Conservation (phyloP, 1,140 invertebrate genomes). For the Platorchestia sp. region DNA sequence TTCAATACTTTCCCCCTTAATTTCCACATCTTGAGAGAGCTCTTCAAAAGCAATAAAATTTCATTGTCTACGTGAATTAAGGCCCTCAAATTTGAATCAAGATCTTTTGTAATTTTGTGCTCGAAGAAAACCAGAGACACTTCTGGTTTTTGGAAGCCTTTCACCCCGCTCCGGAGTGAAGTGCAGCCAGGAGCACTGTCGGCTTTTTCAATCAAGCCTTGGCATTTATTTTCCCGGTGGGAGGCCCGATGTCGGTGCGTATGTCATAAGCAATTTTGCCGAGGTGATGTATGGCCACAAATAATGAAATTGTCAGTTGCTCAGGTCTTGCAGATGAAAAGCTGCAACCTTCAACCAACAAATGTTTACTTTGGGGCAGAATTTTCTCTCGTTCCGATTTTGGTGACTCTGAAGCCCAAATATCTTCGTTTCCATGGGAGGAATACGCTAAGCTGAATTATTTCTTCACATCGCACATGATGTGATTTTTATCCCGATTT, state of each 20-base stretch:
- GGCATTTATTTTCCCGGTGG: conserved; percentile 42
- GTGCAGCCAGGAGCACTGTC: neutral
- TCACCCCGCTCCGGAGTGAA: neutral
- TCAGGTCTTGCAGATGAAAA: conserved; percentile 43
- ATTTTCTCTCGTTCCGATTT: neutral
- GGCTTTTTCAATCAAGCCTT: conserved; percentile 51
- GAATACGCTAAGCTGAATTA: neutral
- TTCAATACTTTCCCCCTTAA: neutral
- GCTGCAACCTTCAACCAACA: conserved; percentile 20
- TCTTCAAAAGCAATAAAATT: neutral
- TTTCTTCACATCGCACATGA: neutral
- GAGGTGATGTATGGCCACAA: conserved; percentile 42
- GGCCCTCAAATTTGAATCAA: neutral
- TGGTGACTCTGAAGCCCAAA: neutral
- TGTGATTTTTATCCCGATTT: neutral
- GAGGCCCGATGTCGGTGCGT: conserved; percentile 44
- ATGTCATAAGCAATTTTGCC: conserved; percentile 51
- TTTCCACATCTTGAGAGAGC: neutral
- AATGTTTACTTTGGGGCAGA: neutral
- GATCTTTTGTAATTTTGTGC: neutral
- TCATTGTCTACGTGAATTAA: neutral
- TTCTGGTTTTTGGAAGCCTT: neutral
- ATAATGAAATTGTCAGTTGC: conserved; percentile 50
- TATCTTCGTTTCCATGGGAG: neutral
- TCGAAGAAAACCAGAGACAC: neutral